Percentiles rank a stretch among this genome's conserved stretches.
These are phyloP conservation scores for Tortricodes alternella DNA, from an alignment of 2,888 invertebrate genomes.

Conservation along the genomic window DNA sequence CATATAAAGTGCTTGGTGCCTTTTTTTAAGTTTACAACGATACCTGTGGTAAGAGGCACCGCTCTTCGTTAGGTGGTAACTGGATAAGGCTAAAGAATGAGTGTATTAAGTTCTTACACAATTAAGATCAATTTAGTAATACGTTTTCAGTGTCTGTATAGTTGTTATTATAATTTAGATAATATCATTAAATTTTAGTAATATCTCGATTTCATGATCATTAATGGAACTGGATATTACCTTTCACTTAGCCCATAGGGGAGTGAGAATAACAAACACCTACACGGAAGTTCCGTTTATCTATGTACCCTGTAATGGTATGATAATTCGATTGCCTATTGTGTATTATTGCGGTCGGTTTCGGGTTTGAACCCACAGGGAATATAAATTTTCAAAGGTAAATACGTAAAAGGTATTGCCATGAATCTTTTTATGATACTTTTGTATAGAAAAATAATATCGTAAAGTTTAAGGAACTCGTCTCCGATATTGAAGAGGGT, in stretches of 20 bases:
- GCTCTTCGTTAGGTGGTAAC: too few species aligned
- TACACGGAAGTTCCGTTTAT: conserved; percentile 46
- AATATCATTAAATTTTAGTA: neutral
- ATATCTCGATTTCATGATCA: too few species aligned
- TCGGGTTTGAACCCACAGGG: conserved; percentile 65
- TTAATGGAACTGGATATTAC: neutral
- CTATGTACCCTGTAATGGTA: conserved; percentile 56
- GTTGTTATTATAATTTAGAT: neutral
- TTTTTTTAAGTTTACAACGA: too few species aligned
- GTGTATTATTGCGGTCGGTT: conserved; percentile 71
- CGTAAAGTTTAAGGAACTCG: conserved; percentile 32
- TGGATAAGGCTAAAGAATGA: too few species aligned
- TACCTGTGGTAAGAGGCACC: too few species aligned
- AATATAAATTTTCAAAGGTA: conserved; percentile 78
- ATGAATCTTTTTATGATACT: conserved; percentile 68
- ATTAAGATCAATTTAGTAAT: too few species aligned
- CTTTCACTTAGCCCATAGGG: neutral
- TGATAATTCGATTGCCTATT: conserved; percentile 78
- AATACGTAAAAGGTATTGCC: conserved; percentile 67
- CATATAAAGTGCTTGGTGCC: too few species aligned
- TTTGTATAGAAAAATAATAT: conserved; percentile 68
- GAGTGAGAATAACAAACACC: conserved; percentile 12
- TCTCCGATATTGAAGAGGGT: conserved; percentile 47
- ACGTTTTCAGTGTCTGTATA: neutral
- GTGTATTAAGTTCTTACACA: too few species aligned